Evolutionary conservation across 1,140 invertebrate species (phyloP).

Genomic region (Helicoverpa armigera): DNA sequence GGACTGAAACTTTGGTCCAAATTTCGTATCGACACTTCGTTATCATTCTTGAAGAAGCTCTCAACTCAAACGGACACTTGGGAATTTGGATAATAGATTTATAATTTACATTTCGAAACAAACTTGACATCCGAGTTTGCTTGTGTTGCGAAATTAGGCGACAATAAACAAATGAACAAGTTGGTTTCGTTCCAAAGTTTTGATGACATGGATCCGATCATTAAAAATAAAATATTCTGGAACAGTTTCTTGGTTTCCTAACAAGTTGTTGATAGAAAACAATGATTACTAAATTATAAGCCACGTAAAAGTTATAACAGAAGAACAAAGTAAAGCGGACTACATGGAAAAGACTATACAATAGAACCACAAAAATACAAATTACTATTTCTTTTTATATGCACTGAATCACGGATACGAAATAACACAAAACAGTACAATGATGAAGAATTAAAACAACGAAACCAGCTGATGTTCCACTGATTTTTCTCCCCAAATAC

Average conservation of each 20-base stretch:
- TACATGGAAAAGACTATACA: too few relatives aligned
- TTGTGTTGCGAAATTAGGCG: conserved; percentile 35
- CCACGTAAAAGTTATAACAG: too few relatives aligned
- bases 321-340: too few relatives aligned
- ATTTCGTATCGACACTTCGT: conserved; percentile 47
- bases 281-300: too few relatives aligned
- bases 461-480: neutral
- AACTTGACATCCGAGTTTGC: conserved; percentile 40
- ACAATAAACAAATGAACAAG: conserved; percentile 32
- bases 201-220: neutral
- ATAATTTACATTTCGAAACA: conserved; percentile 47
- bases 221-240: neutral
- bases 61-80: conserved; percentile 47
- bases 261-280: too few relatives aligned
- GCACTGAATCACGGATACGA: too few relatives aligned
- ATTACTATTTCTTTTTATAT: too few relatives aligned
- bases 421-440: neutral
- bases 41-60: conserved; percentile 39
- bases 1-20: conserved; percentile 36
- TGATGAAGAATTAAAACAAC: neutral
- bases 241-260: too few relatives aligned
- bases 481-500: conserved; percentile 6
- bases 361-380: too few relatives aligned
- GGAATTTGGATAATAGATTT: conserved; percentile 46
- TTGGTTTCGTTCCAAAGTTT: conserved; percentile 29